Conservation (phyloP, 1,140 invertebrate species). For the Lucilia cuprina region DNA sequence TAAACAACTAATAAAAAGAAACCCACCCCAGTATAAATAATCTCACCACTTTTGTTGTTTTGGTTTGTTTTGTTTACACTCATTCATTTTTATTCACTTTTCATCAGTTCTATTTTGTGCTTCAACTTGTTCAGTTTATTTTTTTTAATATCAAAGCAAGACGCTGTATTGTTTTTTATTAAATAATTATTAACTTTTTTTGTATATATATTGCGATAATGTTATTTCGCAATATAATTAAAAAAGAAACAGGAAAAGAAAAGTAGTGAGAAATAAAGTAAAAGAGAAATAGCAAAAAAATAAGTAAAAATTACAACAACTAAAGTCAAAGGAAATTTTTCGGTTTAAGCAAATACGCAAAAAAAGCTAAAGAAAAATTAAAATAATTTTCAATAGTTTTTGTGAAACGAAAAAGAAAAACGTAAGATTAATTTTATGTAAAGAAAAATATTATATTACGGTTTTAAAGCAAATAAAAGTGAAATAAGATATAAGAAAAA, state of each 20-base stretch:
- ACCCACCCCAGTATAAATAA: no score
- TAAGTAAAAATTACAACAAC: constrained; percentile 21
- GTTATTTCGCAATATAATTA: constrained; percentile 29
- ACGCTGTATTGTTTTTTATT: constrained; percentile 9
- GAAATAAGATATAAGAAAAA: background rate
- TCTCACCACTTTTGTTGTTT: no score
- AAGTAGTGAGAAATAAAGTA: constrained; percentile 1
- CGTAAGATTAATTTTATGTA: background rate
- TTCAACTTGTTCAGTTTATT: constrained; percentile 25
- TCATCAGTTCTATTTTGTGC: constrained; percentile 9
- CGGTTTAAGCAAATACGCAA: constrained; percentile 12
- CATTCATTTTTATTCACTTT: background rate
- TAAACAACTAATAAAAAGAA: no score
- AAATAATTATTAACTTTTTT: background rate
- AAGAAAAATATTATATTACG: background rate
- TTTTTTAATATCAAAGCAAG: background rate
- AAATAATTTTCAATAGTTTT: background rate
- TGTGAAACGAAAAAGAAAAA: background rate
- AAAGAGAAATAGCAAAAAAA: constrained; percentile 29
- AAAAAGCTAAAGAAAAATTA: constrained; percentile 9
- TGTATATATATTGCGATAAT: constrained; percentile 28
- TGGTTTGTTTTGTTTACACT: no score
- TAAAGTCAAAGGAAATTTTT: constrained; percentile 31
- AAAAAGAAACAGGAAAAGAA: background rate
- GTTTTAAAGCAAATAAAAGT: background rate